Percentiles rank a stretch among this genome's conserved stretches.
These are phyloP conservation scores for Pipistrellus pipistrellus DNA, from an alignment of 2,797 vertebrate species.

Conservation along the genomic window DNA sequence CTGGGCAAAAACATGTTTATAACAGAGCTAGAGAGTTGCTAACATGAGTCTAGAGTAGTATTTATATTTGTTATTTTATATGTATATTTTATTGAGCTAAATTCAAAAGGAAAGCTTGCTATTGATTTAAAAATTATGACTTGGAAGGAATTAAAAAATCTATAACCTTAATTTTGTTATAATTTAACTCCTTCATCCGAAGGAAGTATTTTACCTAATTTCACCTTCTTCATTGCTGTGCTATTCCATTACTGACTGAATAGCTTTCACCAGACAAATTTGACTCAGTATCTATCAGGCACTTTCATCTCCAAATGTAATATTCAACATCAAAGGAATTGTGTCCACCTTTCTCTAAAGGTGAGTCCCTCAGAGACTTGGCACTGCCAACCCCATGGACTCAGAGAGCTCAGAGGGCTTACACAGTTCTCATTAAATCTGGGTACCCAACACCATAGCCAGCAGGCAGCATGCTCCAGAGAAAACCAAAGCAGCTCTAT, in stretches of 20 bases:
- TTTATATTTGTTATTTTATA: background rate
- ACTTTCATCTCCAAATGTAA: slow-evolving; percentile 32
- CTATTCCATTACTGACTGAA: background rate
- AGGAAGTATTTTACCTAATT: background rate
- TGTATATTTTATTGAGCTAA: background rate
- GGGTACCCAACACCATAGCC: background rate
- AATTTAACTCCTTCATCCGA: background rate
- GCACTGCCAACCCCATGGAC: background rate
- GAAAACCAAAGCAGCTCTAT: background rate
- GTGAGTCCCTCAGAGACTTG: background rate
- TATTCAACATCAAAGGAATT: background rate
- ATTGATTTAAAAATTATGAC: background rate
- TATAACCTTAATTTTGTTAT: background rate
- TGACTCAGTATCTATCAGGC: background rate
- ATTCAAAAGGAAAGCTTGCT: background rate
- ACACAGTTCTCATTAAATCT: background rate
- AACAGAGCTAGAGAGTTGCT: background rate
- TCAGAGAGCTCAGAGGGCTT: background rate
- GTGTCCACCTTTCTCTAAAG: background rate
- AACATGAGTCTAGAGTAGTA: background rate
- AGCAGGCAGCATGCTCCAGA: background rate
- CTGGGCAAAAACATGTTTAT: background rate
- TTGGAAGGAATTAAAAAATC: background rate
- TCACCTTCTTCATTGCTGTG: background rate
- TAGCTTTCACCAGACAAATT: background rate